These are phyloP conservation scores for Falco rusticolus DNA, from an alignment of 2,797 vertebrate species.

Conservation along the genomic window DNA sequence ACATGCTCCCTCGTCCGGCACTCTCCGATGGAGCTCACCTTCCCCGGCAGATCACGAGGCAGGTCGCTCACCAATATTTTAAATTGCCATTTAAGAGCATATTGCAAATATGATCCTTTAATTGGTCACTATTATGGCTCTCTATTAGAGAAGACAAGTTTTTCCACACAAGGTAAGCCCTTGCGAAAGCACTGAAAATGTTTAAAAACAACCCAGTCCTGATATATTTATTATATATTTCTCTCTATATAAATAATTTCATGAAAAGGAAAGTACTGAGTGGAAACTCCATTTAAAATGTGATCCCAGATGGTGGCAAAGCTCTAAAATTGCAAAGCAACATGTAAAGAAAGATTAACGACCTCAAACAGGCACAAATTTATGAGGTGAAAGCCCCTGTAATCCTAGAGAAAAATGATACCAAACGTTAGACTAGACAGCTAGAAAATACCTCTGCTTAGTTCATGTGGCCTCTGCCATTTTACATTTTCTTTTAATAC, in stretches of 20 bases:
- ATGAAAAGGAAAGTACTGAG: slow-evolving; percentile 66
- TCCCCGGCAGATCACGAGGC: background rate
- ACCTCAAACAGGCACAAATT: slow-evolving; percentile 72
- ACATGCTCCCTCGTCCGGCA: rapidly evolving
- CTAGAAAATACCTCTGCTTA: slow-evolving; percentile 69
- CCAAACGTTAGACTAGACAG: slow-evolving; percentile 67
- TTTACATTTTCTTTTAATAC: slow-evolving; percentile 16
- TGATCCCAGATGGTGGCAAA: slow-evolving; percentile 74
- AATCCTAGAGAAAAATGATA: slow-evolving; percentile 75
- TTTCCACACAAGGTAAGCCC: slow-evolving; percentile 63
- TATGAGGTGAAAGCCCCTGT: slow-evolving; percentile 75
- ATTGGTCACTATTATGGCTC: slow-evolving; percentile 44
- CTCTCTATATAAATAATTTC: slow-evolving; percentile 65
- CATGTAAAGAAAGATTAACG: slow-evolving; percentile 75
- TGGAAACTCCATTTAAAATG: slow-evolving; percentile 74
- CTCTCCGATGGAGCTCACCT: background rate
- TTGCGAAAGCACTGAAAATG: slow-evolving; percentile 50
- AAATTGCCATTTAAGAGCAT: slow-evolving; percentile 65
- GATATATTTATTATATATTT: slow-evolving; percentile 66
- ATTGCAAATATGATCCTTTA: slow-evolving; percentile 67
- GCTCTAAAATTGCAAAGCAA: slow-evolving; percentile 72
- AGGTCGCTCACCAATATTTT: slow-evolving; percentile 51
- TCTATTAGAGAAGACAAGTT: slow-evolving; percentile 70
- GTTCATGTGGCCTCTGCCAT: slow-evolving; percentile 62
- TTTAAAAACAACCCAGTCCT: slow-evolving; percentile 61